A percentile compares a stretch with the other conserved stretches of the same genome.
phyloP scores from a whole-genome alignment of 1,140 invertebrate species.

The Thrips palmi region DNA sequence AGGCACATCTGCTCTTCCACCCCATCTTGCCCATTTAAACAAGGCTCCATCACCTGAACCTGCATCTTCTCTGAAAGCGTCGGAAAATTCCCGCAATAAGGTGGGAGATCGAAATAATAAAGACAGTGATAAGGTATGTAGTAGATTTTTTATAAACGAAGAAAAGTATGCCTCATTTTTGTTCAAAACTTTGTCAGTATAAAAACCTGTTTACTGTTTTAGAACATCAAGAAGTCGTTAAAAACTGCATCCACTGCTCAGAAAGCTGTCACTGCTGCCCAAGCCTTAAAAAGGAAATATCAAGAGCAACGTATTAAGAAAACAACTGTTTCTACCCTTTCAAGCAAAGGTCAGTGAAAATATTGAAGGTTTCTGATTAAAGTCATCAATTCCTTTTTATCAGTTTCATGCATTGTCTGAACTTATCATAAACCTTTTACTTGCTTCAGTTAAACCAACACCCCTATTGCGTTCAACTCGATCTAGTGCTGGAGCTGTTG shows the following conservation, averaged over 20 bases:
- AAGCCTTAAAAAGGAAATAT: constrained; percentile 42
- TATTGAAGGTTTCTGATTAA: not conserved
- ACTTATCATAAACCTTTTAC: too few species aligned
- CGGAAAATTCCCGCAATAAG: not conserved
- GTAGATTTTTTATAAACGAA: too few species aligned
- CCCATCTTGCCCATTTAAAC: constrained; percentile 57
- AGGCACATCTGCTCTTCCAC: constrained; percentile 57
- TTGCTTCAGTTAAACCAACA: too few species aligned
- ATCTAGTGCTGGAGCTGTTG: too few species aligned
- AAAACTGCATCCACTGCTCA: constrained; percentile 1
- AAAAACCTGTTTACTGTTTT: too few species aligned
- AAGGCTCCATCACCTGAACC: constrained; percentile 16
- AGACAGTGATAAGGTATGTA: too few species aligned
- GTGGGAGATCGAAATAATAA: not conserved
- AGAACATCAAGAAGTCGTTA: too few species aligned
- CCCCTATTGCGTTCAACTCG: too few species aligned
- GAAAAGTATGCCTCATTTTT: too few species aligned
- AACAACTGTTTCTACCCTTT: constrained; percentile 17
- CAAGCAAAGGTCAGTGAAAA: constrained; percentile 18
- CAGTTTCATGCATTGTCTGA: too few species aligned
- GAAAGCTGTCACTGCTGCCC: constrained; percentile 25
- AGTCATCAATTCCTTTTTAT: not conserved
- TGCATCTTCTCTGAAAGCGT: not conserved
- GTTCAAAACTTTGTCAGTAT: too few species aligned
- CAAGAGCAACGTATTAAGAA: constrained; percentile 40